Percentiles rank a stretch among this genome's conserved stretches.
Conservation (phyloP, 2,888 invertebrate species). For the Campopleginae sp. region DNA sequence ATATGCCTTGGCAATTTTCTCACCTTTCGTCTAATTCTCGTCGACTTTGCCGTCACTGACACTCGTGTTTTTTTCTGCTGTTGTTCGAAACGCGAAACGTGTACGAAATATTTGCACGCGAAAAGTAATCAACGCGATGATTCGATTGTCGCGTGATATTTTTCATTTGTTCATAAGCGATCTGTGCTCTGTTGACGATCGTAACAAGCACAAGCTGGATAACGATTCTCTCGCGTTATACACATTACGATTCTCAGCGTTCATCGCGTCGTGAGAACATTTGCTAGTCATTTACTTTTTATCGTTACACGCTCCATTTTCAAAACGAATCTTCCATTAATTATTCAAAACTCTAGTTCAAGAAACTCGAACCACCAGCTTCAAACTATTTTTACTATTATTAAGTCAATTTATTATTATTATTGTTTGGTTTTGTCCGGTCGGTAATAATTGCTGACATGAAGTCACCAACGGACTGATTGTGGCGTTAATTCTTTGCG, state of each 20-base stretch:
- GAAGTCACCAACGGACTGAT: background rate
- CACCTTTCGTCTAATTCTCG: background rate
- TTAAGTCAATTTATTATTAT: background rate
- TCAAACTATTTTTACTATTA: background rate
- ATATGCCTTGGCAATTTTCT: background rate
- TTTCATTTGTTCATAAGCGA: slow-evolving; percentile 55
- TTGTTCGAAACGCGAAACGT: background rate
- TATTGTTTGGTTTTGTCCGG: background rate
- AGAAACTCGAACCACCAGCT: slow-evolving; percentile 21
- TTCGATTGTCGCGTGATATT: slow-evolving; percentile 53
- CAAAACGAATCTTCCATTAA: slow-evolving; percentile 5
- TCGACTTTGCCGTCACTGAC: background rate
- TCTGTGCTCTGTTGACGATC: slow-evolving; percentile 42
- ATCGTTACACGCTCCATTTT: background rate
- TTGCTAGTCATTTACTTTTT: slow-evolving; percentile 18
- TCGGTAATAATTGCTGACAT: background rate
- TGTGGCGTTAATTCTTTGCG: background rate
- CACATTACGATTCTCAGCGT: slow-evolving; percentile 1
- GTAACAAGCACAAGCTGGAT: slow-evolving; percentile 43
- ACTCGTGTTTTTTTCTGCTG: background rate
- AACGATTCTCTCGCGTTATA: slow-evolving; percentile 45
- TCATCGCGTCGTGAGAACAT: background rate
- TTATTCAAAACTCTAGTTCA: slow-evolving; percentile 51
- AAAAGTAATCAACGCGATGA: slow-evolving; percentile 27
- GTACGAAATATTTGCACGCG: slow-evolving; percentile 34